Base-by-base conservation (phyloP, 2,888 invertebrate genomes). In the Neelides folsomi region DNA sequence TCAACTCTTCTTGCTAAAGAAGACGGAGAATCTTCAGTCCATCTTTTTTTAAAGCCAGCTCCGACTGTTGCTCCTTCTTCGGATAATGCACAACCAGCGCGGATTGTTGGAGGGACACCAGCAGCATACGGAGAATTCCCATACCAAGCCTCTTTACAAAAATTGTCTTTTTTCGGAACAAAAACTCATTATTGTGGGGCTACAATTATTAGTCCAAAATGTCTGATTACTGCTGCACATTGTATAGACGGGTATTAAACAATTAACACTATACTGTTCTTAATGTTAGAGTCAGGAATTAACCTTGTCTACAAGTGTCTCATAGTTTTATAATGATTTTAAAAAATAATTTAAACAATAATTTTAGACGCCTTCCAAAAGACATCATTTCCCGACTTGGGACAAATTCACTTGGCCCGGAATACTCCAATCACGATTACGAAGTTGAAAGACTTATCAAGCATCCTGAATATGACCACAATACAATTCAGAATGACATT, bases 131-230 rank as follows among this genome's bases (percentile, higher is more conserved):
- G 60, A 38, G 61, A 61, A 52, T 56, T 63, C 35, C 55, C 60
- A 2, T 64, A 62, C 39, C 62, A 62, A 58, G 59, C 49, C 0
- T 62, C 62, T 5, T 49, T 64, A 18, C 64, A 64, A 39, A 59
- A 58, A 43, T 56, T 62, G 1, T 64, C 62, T 0, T 51, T 62
- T n/a, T 56, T 58, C 27, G 60, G 60, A 8, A 57, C 56, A 5
- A 60, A 55, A 45, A 59, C 60, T 37, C 64, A 64, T 49, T 64
- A 59, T 45, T 64, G 64, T 50, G 64, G 64, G 40, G 64, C 57
- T 35, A 50, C 54, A 9, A 13, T 53, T 52, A 42, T 55, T 51
- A 27, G 57, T 56, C 34, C 52, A 45, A 47, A 47, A 38, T 62
- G 58, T 41, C 47, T 60, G n/a, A 53, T 60, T 15, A 62, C 62